These are phyloP conservation scores for Nyctibius grandis DNA, from an alignment of 2,797 vertebrate species.

Conservation along the genomic window DNA sequence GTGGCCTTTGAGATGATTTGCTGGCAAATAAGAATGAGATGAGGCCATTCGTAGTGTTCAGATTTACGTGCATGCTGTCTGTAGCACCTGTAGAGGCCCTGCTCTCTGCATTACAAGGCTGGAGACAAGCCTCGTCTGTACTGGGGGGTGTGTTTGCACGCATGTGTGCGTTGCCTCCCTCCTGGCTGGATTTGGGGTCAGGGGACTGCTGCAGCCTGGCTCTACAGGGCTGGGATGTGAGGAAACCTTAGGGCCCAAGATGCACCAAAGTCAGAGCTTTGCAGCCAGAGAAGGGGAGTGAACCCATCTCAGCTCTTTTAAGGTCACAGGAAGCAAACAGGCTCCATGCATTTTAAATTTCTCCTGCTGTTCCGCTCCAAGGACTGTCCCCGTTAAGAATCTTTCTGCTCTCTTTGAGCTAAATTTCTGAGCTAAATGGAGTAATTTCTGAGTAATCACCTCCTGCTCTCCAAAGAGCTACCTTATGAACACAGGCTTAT, in stretches of 20 bases:
- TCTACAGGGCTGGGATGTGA: fast-evolving
- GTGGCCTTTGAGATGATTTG: neutral
- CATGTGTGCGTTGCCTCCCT: neutral
- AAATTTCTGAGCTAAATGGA: neutral
- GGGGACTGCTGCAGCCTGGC: neutral
- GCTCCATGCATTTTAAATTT: neutral
- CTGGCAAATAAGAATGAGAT: neutral
- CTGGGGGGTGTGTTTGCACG: neutral
- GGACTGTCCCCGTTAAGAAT: neutral
- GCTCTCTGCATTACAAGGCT: neutral
- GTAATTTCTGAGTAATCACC: neutral
- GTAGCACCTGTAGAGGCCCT: neutral
- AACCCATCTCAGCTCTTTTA: neutral
- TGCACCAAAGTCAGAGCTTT: neutral
- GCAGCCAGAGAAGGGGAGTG: neutral
- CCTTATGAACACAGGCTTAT: neutral
- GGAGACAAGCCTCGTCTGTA: neutral
- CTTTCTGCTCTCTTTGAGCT: neutral
- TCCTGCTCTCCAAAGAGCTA: neutral
- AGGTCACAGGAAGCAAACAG: neutral
- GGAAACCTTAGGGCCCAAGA: neutral
- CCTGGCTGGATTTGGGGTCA: neutral
- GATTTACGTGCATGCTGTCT: neutral
- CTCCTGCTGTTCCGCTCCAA: neutral
- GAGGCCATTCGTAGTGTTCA: neutral